Evolutionary conservation across 2,113 vertebrate genomes (phyloP).

Genomic region (Serinus canaria): DNA sequence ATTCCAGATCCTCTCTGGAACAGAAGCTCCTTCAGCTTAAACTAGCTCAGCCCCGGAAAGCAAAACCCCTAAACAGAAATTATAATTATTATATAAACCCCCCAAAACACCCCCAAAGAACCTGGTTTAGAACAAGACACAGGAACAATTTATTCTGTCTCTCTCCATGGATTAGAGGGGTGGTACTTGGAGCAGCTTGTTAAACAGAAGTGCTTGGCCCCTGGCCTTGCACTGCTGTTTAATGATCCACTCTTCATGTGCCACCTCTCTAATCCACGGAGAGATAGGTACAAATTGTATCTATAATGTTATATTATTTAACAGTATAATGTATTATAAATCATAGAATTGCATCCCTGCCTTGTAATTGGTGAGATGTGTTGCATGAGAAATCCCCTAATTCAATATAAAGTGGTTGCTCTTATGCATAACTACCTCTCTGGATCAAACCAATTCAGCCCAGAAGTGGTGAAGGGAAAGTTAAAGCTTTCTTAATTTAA

Average conservation of each 20-base stretch:
- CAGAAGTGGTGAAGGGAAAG: slow-evolving; percentile 59
- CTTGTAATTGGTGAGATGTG: slow-evolving; percentile 80
- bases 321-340: slow-evolving; percentile 83
- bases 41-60: background rate
- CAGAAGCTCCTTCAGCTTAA: background rate
- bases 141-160: slow-evolving; percentile 73
- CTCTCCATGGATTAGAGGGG: slow-evolving; percentile 75
- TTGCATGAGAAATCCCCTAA: slow-evolving; percentile 77
- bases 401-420: slow-evolving; percentile 75
- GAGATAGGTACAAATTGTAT: slow-evolving; percentile 82
- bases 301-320: slow-evolving; percentile 85
- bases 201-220: slow-evolving; percentile 82
- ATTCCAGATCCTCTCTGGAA: background rate
- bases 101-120: slow-evolving; percentile 12
- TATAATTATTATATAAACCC: background rate
- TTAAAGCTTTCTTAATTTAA: slow-evolving; percentile 70
- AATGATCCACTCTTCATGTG: slow-evolving; percentile 79
- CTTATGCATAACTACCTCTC: slow-evolving; percentile 74
- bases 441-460: slow-evolving; percentile 72
- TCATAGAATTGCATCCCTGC: slow-evolving; percentile 78
- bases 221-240: slow-evolving; percentile 77
- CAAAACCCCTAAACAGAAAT: background rate
- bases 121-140: slow-evolving; percentile 63
- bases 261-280: slow-evolving; percentile 81
- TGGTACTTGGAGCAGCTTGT: slow-evolving; percentile 80